phyloP scores from a whole-genome alignment of 2,888 invertebrate genomes.

The Xiphydria camelus region DNA sequence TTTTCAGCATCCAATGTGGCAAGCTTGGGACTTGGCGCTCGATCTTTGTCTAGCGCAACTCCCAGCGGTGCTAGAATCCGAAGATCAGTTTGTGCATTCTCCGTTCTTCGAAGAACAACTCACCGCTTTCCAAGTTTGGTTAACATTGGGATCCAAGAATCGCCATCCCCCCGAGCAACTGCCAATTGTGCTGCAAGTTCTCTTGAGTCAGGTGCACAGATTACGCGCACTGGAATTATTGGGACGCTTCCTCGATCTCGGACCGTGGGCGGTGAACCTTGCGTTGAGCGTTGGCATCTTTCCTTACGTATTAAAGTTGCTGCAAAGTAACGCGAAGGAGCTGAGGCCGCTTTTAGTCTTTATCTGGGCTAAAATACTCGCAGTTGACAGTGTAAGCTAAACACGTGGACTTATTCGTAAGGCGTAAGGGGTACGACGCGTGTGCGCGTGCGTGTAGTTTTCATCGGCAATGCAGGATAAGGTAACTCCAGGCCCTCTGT shows the following conservation, averaged over 20 bases:
- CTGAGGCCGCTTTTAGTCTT: slow-evolving; percentile 91
- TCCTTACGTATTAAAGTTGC: slow-evolving; percentile 94
- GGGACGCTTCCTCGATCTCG: slow-evolving; percentile 92
- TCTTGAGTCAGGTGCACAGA: slow-evolving; percentile 80
- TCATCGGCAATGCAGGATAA: too few species aligned
- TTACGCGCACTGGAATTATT: slow-evolving; percentile 92
- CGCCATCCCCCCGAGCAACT: slow-evolving; percentile 93
- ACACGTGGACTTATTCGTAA: too few species aligned
- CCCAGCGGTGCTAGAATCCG: slow-evolving; percentile 71
- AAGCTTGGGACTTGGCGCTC: slow-evolving; percentile 96
- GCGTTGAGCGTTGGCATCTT: slow-evolving; percentile 98
- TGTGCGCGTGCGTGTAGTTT: too few species aligned
- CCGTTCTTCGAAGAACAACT: slow-evolving; percentile 98
- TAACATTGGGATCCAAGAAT: slow-evolving; percentile 75
- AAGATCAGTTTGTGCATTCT: slow-evolving; percentile 71
- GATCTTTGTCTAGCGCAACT: slow-evolving; percentile 93
- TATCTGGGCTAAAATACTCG: slow-evolving; percentile 98
- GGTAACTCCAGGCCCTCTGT: too few species aligned
- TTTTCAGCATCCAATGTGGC: slow-evolving; percentile 84
- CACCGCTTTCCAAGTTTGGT: slow-evolving; percentile 96
- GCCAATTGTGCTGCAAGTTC: slow-evolving; percentile 94
- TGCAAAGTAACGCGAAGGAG: slow-evolving; percentile 93
- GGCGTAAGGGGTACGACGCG: too few species aligned
- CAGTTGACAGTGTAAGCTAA: slow-evolving; percentile 91
- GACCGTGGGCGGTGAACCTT: slow-evolving; percentile 93